These are phyloP conservation scores for Pygoscelis adeliae DNA, from an alignment of 2,113 vertebrate species.

Conservation along the genomic window DNA sequence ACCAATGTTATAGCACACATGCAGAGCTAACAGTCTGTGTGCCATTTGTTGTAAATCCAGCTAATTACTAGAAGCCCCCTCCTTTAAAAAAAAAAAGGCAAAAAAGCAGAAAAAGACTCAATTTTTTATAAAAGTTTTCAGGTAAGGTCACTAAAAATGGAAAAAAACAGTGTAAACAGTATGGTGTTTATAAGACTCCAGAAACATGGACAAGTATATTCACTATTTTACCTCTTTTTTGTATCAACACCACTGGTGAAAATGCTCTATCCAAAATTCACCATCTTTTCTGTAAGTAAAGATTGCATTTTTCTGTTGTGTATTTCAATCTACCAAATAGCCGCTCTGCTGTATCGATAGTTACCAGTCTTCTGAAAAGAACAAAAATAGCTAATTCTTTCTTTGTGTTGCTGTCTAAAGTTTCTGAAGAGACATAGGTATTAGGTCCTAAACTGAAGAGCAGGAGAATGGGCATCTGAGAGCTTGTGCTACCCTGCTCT, in stretches of 20 bases:
- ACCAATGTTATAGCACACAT: slow-evolving; percentile 88
- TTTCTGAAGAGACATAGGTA: neutral
- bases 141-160: neutral
- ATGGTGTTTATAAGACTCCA: neutral
- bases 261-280: neutral
- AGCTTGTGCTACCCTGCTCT: neutral
- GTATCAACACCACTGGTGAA: neutral
- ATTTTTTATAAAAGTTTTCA: slow-evolving; percentile 34
- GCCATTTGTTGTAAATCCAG: slow-evolving; percentile 91
- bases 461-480: neutral
- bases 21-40: slow-evolving; percentile 94
- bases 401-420: neutral
- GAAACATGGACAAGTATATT: fast-evolving
- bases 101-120: neutral
- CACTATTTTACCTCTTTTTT: neutral
- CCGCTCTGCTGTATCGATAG: neutral
- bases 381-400: neutral
- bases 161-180: neutral
- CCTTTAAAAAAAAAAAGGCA: slow-evolving; percentile 14
- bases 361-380: neutral
- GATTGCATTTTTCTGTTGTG: neutral
- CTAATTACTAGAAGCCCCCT: slow-evolving; percentile 83
- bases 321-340: neutral
- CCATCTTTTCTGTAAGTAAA: neutral
- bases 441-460: neutral